Evolutionary conservation across 2,888 invertebrate species (phyloP).

Genomic region (Argyra leucocephala): DNA sequence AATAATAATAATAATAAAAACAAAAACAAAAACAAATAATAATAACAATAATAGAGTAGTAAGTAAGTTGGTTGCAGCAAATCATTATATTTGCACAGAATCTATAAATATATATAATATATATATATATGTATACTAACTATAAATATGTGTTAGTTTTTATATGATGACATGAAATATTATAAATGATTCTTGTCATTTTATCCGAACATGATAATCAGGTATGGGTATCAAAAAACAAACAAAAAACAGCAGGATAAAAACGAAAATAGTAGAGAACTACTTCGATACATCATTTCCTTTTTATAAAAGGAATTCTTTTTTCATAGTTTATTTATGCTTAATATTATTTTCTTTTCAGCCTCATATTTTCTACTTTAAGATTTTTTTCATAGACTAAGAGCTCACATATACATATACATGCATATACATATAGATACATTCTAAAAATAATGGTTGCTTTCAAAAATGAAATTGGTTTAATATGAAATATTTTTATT

Average conservation of each 20-base stretch:
- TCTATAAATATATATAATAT: no score
- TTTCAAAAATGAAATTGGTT: not conserved
- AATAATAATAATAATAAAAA: no score
- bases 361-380: not conserved
- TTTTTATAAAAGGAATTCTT: not conserved
- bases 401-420: no score
- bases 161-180: not conserved
- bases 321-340: not conserved
- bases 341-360: not conserved
- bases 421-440: no score
- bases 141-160: no score
- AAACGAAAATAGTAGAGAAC: not conserved
- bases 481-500: not conserved
- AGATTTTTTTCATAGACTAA: not conserved
- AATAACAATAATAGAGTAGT: no score
- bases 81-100: no score
- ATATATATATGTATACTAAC: no score
- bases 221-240: not conserved
- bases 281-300: no score
- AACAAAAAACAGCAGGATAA: not conserved
- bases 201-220: not conserved
- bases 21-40: no score
- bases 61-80: no score
- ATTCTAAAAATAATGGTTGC: not conserved
- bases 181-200: conserved; percentile 4